A percentile compares a stretch with the other conserved stretches of the same genome.
Evolutionary conservation across 2,797 vertebrate genomes (phyloP).

Genomic region (Setipinna tenuifilis): DNA sequence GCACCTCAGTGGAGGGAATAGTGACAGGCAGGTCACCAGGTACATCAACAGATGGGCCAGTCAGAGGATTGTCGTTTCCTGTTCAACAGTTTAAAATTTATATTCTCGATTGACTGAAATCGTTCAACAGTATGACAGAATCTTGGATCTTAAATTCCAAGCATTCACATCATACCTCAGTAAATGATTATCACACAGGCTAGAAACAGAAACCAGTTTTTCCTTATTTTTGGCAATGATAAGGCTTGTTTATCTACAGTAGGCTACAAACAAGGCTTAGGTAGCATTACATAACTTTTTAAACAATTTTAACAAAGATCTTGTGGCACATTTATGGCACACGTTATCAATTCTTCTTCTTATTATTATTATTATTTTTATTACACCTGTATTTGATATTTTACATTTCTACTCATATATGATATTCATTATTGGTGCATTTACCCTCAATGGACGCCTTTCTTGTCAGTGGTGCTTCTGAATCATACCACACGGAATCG

Average conservation of each 20-base stretch:
- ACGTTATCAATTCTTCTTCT: too few species aligned
- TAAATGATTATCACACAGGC: not conserved
- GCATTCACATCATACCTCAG: not conserved
- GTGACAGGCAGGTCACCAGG: too few species aligned
- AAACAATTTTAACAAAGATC: not conserved
- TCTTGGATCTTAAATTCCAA: constrained; percentile 12
- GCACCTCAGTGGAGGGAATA: too few species aligned
- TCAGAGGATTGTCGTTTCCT: not conserved
- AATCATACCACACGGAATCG: constrained; percentile 6
- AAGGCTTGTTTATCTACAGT: too few species aligned
- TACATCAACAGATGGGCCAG: too few species aligned
- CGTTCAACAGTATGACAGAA: not conserved
- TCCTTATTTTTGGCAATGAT: not conserved
- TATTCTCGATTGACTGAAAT: not conserved
- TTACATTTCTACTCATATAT: not conserved
- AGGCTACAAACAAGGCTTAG: not conserved
- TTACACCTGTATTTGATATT: not conserved
- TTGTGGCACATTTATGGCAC: not conserved
- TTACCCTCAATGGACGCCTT: not conserved
- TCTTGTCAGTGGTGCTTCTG: not conserved
- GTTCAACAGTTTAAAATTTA: not conserved
- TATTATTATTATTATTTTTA: too few species aligned
- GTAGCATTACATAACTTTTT: not conserved
- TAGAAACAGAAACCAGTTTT: not conserved
- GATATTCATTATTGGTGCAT: not conserved